phyloP scores from a whole-genome alignment of 2,888 invertebrate species.

The Pseudococcus jackbeardsleyi region DNA sequence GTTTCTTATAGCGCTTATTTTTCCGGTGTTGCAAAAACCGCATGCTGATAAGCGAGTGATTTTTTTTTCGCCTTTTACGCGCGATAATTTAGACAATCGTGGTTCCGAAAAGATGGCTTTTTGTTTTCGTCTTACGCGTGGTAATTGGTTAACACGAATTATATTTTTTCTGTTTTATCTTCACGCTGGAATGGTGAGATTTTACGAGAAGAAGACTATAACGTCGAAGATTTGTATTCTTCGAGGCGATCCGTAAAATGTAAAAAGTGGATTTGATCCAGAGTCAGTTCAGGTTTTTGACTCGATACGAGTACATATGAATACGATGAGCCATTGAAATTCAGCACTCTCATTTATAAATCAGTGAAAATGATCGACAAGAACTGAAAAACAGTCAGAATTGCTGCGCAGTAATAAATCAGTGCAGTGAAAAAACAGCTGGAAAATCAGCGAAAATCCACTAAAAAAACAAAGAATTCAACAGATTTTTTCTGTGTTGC shows the following conservation, averaged over 20 bases:
- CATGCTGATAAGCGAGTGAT: neutral
- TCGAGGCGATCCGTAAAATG: neutral
- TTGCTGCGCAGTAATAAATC: too few relatives aligned
- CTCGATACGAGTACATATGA: neutral
- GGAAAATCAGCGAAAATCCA: too few relatives aligned
- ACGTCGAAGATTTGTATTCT: neutral
- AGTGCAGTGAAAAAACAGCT: too few relatives aligned
- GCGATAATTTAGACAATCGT: neutral
- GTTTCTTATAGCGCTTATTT: neutral
- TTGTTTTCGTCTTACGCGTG: neutral
- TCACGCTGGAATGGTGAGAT: neutral
- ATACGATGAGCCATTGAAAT: neutral
- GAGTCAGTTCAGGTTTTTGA: neutral
- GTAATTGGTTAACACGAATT: constrained; percentile 22
- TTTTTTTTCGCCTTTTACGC: neutral
- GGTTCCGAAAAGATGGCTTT: neutral
- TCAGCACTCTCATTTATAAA: too few relatives aligned
- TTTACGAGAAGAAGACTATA: neutral
- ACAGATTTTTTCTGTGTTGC: too few relatives aligned
- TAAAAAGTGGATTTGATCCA: neutral
- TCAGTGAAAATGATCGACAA: too few relatives aligned
- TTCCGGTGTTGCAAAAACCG: neutral
- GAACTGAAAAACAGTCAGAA: too few relatives aligned
- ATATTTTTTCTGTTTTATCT: neutral
- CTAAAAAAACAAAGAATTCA: too few relatives aligned